phyloP scores from a whole-genome alignment of 2,113 vertebrate genomes.

The Scopus umbretta region DNA sequence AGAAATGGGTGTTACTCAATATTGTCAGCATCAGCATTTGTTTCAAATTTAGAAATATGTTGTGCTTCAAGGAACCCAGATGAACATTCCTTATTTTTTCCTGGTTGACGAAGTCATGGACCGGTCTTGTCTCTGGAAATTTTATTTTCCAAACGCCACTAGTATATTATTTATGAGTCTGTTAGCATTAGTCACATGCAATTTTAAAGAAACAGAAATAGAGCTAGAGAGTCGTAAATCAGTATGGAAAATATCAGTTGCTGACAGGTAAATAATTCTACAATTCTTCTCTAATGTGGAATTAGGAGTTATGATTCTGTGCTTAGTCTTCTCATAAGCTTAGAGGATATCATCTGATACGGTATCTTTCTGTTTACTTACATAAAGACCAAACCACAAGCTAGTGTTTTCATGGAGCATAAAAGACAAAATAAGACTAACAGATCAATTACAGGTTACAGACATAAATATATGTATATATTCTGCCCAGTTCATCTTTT shows the following conservation, averaged over 20 bases:
- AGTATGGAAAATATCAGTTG: background rate
- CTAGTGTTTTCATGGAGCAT: background rate
- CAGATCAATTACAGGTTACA: background rate
- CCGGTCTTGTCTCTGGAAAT: conserved; percentile 8
- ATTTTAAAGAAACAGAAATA: conserved; percentile 11
- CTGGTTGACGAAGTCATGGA: background rate
- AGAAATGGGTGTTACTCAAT: background rate
- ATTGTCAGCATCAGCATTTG: conserved; percentile 17
- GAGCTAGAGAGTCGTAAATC: background rate
- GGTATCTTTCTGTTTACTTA: background rate
- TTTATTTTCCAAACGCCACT: background rate
- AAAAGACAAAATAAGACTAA: background rate
- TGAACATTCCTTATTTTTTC: background rate
- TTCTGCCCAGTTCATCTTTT: background rate
- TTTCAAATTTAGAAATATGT: conserved; percentile 24
- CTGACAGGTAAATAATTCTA: background rate
- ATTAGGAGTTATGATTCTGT: background rate
- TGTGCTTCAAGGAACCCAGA: background rate
- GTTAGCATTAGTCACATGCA: background rate
- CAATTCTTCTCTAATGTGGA: background rate
- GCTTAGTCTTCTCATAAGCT: background rate
- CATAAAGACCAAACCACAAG: background rate
- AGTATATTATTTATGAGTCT: background rate
- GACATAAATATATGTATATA: background rate
- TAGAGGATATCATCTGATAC: background rate